Percentiles rank a stretch among this genome's conserved stretches.
phyloP scores from a whole-genome alignment of 64 coral and sea anemone species.

The Astreopora myriophthalma region DNA sequence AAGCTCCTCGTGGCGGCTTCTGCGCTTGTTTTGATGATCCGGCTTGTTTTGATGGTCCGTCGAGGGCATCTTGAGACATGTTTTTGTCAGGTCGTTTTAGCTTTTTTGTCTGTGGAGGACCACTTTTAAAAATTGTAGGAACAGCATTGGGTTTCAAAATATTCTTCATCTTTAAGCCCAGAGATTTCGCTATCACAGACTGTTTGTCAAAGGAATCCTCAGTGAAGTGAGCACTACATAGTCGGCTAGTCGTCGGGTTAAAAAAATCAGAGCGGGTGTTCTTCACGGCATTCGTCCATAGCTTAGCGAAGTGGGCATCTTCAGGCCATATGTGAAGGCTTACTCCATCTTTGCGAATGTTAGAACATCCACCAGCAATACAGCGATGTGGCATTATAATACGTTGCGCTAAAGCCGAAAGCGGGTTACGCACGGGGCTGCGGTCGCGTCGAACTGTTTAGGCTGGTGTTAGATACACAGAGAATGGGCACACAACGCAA shows the following conservation, averaged over 20 bases:
- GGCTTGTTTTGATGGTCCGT: too few species aligned
- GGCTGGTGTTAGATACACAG: too few species aligned
- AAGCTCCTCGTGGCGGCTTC: too few species aligned
- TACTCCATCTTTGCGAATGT: neutral
- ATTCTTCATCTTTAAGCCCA: neutral
- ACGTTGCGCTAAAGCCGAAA: too few species aligned
- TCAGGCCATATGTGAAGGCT: conserved; percentile 9
- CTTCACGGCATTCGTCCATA: conserved; percentile 1
- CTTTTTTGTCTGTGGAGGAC: neutral
- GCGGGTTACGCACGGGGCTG: too few species aligned
- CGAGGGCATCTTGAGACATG: too few species aligned
- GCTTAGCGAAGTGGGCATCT: neutral
- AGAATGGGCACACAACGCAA: too few species aligned
- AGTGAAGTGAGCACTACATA: too few species aligned
- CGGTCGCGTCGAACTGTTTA: too few species aligned
- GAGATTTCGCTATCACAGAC: neutral
- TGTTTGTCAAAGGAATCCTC: too few species aligned
- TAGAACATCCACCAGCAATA: neutral
- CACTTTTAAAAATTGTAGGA: neutral
- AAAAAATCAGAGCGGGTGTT: neutral
- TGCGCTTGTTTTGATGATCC: too few species aligned
- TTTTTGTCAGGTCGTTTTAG: neutral
- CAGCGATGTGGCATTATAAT: neutral
- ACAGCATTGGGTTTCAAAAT: neutral
- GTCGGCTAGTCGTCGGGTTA: too few species aligned